These are phyloP conservation scores for Myotis daubentonii DNA, from an alignment of 2,797 vertebrate genomes.

Conservation along the genomic window DNA sequence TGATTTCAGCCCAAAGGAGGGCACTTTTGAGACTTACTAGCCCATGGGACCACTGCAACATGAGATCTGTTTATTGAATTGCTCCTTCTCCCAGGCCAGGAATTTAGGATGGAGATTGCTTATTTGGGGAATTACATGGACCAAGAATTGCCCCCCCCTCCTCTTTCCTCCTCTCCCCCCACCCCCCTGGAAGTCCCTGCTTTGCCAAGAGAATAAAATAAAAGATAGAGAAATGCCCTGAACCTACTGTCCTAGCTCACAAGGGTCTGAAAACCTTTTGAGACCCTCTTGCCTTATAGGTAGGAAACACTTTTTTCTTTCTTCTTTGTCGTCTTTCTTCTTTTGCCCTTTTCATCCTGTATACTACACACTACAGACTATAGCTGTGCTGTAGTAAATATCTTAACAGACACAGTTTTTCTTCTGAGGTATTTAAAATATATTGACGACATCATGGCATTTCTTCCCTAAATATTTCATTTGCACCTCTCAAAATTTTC, in stretches of 20 bases:
- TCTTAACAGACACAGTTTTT: background rate
- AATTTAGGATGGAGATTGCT: constrained; percentile 14
- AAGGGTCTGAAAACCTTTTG: background rate
- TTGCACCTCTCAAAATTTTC: background rate
- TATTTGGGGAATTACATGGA: constrained; percentile 21
- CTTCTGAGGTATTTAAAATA: background rate
- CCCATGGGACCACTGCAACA: background rate
- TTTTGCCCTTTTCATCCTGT: background rate
- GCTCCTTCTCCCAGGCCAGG: background rate
- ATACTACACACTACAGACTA: background rate
- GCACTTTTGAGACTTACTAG: background rate
- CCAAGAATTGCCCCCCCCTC: background rate
- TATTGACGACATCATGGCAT: background rate
- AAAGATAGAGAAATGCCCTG: background rate
- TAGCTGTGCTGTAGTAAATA: background rate
- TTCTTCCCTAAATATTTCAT: constrained; percentile 10
- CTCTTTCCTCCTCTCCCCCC: too few relatives aligned
- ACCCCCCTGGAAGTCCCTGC: background rate
- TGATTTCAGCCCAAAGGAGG: background rate
- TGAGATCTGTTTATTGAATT: background rate
- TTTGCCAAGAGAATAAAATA: background rate
- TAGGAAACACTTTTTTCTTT: background rate
- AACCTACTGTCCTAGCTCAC: background rate
- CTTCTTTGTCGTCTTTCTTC: background rate
- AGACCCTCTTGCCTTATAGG: background rate